phyloP scores from a whole-genome alignment of 2,797 vertebrate genomes.

The Pachyuromys duprasi region DNA sequence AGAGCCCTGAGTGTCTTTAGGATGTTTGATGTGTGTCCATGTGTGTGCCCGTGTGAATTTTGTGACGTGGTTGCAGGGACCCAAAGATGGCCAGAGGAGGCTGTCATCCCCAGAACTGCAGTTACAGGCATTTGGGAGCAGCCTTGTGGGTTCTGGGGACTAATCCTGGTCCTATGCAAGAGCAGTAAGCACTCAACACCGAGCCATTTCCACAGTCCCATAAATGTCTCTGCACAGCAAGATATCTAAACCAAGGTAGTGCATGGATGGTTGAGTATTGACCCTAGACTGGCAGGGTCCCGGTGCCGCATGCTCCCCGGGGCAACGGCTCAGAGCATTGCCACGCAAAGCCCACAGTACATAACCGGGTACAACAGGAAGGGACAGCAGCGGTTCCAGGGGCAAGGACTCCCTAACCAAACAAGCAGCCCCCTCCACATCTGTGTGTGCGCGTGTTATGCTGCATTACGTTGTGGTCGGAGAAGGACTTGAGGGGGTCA shows the following conservation, averaged over 20 bases:
- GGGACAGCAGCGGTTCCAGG: no score
- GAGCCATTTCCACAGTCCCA: neutral
- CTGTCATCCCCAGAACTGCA: no score
- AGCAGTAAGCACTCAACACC: neutral
- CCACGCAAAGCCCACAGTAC: rapidly evolving
- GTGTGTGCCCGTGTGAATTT: no score
- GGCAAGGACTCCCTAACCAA: neutral
- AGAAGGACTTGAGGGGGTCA: neutral
- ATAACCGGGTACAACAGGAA: neutral
- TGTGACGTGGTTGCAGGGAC: neutral
- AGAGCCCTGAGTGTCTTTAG: neutral
- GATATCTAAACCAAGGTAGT: neutral
- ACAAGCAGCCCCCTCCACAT: neutral
- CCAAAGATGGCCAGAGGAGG: neutral
- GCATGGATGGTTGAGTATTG: neutral
- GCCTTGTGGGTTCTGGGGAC: neutral
- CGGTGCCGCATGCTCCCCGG: neutral
- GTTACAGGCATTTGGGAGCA: neutral
- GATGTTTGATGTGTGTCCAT: neutral
- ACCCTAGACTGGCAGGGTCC: neutral
- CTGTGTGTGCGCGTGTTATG: neutral
- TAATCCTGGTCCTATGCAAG: neutral
- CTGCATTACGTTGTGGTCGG: neutral
- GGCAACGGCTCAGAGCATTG: neutral
- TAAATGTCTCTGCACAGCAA: neutral